Evolutionary conservation across 2,113 vertebrate genomes (phyloP).

Genomic region (Microtus montanus): DNA sequence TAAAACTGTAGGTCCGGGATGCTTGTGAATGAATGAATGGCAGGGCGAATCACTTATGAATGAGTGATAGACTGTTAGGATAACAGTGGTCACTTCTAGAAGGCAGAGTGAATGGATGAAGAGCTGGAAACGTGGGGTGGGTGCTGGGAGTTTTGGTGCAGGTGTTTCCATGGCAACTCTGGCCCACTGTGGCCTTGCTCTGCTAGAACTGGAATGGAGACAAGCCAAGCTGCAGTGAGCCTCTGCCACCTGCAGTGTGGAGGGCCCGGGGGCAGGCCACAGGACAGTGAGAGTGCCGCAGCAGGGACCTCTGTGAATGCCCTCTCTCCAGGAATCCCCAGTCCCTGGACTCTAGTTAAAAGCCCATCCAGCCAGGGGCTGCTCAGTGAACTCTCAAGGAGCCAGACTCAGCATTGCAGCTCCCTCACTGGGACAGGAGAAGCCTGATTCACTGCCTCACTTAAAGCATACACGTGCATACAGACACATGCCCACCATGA

Average conservation of each 20-base stretch:
- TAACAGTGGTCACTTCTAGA: not conserved
- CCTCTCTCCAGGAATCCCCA: accelerated
- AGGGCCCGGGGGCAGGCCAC: not conserved
- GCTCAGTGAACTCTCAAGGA: not conserved
- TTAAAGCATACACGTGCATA: not conserved
- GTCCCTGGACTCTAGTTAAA: not conserved
- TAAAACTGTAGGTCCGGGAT: not conserved
- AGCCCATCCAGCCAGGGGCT: not conserved
- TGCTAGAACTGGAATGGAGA: not conserved
- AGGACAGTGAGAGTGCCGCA: not conserved
- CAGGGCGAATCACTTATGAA: not conserved
- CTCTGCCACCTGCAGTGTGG: not conserved
- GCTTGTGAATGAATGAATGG: not conserved
- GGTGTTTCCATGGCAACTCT: accelerated
- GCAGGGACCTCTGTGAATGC: not conserved
- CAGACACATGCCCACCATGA: not conserved
- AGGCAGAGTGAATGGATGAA: not conserved
- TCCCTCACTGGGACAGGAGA: not conserved
- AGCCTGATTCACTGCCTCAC: not conserved
- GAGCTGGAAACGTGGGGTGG: not conserved
- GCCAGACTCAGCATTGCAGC: not conserved
- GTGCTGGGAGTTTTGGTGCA: not conserved
- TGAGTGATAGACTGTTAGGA: not conserved
- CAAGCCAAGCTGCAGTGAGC: not conserved
- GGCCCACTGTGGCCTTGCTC: not conserved